A percentile compares a stretch with the other conserved stretches of the same genome.
These are phyloP conservation scores for Eunapius fragilis DNA, from an alignment of 37 sponge, comb jelly and placozoan species.

Conservation along the genomic window DNA sequence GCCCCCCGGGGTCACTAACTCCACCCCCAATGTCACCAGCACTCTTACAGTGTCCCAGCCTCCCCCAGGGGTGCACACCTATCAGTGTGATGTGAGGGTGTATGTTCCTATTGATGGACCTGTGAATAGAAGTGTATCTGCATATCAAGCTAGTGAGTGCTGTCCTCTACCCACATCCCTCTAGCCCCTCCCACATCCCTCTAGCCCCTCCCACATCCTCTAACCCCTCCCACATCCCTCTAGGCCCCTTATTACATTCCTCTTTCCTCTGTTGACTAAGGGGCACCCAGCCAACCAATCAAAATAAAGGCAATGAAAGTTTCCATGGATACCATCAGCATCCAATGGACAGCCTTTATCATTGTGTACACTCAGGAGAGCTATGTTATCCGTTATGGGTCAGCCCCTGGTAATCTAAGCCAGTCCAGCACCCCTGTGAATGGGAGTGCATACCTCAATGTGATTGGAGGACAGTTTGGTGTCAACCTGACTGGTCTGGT, in stretches of 20 bases:
- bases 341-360: slow-evolving; percentile 25
- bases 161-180: background rate
- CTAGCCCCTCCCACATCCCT: too few species aligned
- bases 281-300: slow-evolving; percentile 1
- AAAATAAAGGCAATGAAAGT: background rate
- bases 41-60: background rate
- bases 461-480: background rate
- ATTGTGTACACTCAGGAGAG: slow-evolving; percentile 59
- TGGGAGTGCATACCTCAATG: slow-evolving; percentile 1
- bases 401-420: background rate
- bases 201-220: background rate
- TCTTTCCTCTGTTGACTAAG: slow-evolving; percentile 6
- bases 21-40: background rate
- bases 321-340: slow-evolving; percentile 11
- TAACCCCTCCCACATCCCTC: background rate
- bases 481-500: slow-evolving; percentile 30
- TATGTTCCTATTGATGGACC: background rate
- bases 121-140: background rate
- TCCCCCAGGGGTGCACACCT: background rate
- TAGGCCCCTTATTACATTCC: background rate
- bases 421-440: background rate
- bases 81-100: background rate
- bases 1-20: background rate
- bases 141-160: background rate
- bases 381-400: slow-evolving; percentile 39